A percentile compares a stretch with the other conserved stretches of the same genome.
Evolutionary conservation across 1,140 invertebrate genomes (phyloP).

Genomic region (Cherax destructor): DNA sequence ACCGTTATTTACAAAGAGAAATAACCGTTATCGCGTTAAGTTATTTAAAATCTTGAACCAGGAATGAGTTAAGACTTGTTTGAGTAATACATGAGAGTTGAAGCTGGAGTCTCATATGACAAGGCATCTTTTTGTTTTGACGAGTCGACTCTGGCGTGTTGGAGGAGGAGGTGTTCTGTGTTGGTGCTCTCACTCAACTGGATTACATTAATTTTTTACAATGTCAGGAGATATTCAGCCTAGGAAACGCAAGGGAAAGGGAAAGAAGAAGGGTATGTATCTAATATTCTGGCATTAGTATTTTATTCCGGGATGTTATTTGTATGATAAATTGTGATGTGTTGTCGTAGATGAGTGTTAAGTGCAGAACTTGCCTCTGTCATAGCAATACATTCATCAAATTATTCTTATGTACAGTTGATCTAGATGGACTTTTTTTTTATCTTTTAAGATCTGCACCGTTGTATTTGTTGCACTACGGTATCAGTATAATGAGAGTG

Average conservation of each 20-base stretch:
- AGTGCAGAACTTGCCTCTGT: background rate
- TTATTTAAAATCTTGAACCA: background rate
- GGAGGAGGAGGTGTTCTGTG: background rate
- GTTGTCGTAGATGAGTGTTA: background rate
- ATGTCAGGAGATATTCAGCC: slow-evolving; percentile 62
- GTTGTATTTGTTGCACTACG: too few relatives aligned
- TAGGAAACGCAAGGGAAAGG: slow-evolving; percentile 61
- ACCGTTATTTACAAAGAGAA: background rate
- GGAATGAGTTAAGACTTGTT: background rate
- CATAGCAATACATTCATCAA: too few relatives aligned
- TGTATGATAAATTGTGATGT: background rate
- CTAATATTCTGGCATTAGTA: background rate
- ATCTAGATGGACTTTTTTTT: too few relatives aligned
- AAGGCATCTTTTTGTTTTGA: slow-evolving; percentile 49
- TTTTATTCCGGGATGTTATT: background rate
- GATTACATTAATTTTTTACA: background rate
- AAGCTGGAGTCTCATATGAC: background rate
- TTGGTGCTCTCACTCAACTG: slow-evolving; percentile 35
- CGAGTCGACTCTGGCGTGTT: slow-evolving; percentile 31
- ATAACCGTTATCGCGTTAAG: background rate
- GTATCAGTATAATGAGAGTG: too few relatives aligned
- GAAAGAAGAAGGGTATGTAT: slow-evolving; percentile 54
- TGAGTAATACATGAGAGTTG: background rate
- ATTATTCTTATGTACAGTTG: too few relatives aligned
- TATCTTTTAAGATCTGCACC: too few relatives aligned